Evolutionary conservation across 2,797 vertebrate genomes (phyloP).

Genomic region (Lepidocolaptes lacrymiger): DNA sequence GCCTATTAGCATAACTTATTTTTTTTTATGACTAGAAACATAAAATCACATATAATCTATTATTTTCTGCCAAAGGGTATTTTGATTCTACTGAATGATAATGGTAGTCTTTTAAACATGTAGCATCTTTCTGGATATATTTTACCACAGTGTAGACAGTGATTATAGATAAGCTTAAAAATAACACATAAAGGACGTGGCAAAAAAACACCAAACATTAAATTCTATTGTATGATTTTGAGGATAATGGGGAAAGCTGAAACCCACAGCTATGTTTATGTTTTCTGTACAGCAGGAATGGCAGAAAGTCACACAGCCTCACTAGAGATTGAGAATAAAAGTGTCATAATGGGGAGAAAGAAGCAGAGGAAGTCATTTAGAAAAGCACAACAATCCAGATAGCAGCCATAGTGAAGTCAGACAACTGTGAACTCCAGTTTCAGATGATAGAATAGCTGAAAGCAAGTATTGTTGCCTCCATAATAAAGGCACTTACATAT

Average conservation of each 20-base stretch:
- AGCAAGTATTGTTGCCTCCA: conserved; percentile 5
- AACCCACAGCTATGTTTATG: conserved; percentile 1
- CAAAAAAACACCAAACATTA: not conserved
- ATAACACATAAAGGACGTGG: not conserved
- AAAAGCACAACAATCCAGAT: conserved; percentile 23
- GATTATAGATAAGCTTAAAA: conserved; percentile 32
- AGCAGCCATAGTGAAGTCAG: not conserved
- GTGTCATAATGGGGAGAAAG: conserved; percentile 25
- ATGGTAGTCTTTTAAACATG: not conserved
- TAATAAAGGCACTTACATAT: conserved; percentile 22
- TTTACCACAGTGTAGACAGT: not conserved
- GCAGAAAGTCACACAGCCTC: not conserved
- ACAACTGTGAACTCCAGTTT: not conserved
- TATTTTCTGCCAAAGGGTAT: conserved; percentile 42
- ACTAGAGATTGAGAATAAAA: not conserved
- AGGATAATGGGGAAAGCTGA: conserved; percentile 27
- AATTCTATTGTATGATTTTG: conserved; percentile 26
- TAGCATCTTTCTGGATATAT: conserved; percentile 29
- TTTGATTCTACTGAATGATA: conserved; percentile 15
- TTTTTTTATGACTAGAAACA: no score
- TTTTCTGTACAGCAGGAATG: not conserved
- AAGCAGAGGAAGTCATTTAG: conserved; percentile 14
- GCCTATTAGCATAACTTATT: not conserved
- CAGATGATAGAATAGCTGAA: conserved; percentile 27
- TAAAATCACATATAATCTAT: not conserved